Evolutionary conservation across 2,797 vertebrate genomes (phyloP).

Genomic region (Cirrhinus molitorella): DNA sequence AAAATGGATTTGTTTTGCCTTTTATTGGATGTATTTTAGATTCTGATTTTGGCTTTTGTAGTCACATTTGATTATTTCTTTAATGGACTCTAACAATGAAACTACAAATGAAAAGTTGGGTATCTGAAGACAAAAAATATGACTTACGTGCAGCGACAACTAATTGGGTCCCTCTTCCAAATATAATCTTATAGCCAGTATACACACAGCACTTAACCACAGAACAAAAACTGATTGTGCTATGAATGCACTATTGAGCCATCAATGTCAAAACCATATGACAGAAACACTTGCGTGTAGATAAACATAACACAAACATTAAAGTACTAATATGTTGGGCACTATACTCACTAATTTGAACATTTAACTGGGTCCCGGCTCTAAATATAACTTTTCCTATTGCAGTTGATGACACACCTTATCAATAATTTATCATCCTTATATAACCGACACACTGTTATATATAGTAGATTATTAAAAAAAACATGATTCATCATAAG

Average conservation of each 20-base stretch:
- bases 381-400: constrained; percentile 41
- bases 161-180: constrained; percentile 56
- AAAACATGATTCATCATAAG: too few relatives aligned
- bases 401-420: constrained; percentile 26
- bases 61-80: too few relatives aligned
- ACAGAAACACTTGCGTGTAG: neutral
- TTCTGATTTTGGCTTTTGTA: too few relatives aligned
- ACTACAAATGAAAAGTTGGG: neutral
- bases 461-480: too few relatives aligned
- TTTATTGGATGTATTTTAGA: too few relatives aligned
- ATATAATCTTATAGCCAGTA: constrained; percentile 46
- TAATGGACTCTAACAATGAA: neutral
- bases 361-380: constrained; percentile 1
- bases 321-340: neutral
- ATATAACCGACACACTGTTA: neutral
- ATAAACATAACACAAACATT: neutral
- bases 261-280: neutral
- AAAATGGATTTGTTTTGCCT: too few relatives aligned
- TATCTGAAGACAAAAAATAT: neutral
- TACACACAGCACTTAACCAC: constrained; percentile 36
- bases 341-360: constrained; percentile 28
- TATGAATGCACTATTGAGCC: neutral
- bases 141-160: constrained; percentile 55
- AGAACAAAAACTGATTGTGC: constrained; percentile 10
- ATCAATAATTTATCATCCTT: constrained; percentile 1